A percentile compares a stretch with the other conserved stretches of the same genome.
These are phyloP conservation scores for Gulo gulo DNA, from an alignment of 2,113 vertebrate genomes.

Conservation along the genomic window DNA sequence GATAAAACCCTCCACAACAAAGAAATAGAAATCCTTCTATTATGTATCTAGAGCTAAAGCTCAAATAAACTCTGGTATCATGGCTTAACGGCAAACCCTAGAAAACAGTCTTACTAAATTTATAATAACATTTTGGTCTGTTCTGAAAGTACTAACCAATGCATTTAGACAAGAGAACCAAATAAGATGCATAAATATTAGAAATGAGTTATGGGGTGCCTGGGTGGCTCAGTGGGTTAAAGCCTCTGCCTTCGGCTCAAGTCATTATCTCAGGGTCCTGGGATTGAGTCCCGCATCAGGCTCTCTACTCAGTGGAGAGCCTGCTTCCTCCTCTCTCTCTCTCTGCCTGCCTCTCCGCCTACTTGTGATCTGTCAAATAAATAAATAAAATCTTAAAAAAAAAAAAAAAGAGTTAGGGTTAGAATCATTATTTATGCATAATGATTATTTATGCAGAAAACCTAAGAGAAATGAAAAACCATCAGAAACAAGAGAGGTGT, in stretches of 20 bases:
- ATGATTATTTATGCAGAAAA: background rate
- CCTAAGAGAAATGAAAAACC: background rate
- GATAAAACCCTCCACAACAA: background rate
- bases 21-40: background rate
- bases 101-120: background rate
- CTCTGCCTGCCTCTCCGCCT: no score
- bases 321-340: no score
- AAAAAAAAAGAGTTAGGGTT: background rate
- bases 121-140: background rate
- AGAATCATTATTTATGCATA: background rate
- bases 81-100: background rate
- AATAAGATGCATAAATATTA: background rate
- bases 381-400: no score
- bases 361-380: no score
- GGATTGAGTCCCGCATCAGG: no score
- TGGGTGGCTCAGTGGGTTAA: no score
- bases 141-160: background rate
- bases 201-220: background rate
- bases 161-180: background rate
- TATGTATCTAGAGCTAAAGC: background rate
- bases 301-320: no score
- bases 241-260: no score
- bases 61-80: background rate
- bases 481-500: background rate
- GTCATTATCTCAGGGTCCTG: no score